Conservation (phyloP, 64 coral and sea anemone species). For the Montipora capricornis region DNA sequence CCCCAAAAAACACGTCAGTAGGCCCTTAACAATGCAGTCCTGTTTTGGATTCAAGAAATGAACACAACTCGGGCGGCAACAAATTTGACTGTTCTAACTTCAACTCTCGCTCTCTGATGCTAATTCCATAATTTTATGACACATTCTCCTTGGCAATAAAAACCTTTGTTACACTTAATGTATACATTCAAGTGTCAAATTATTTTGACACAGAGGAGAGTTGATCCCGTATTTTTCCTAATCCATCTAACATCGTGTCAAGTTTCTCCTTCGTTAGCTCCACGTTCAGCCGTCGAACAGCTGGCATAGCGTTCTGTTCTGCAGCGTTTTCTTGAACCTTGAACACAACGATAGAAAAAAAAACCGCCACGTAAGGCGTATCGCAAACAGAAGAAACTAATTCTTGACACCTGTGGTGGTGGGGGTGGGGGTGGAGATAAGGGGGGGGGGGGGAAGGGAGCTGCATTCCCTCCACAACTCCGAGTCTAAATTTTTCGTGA, state of each 20-base stretch:
- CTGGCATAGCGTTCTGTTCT: constrained; percentile 73
- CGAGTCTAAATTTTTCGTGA: no score
- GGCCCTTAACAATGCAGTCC: no score
- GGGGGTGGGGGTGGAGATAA: no score
- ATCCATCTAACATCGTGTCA: constrained; percentile 96
- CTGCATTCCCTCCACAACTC: no score
- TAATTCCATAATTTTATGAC: background rate
- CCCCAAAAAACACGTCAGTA: background rate
- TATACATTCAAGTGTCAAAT: background rate
- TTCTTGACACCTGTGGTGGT: no score
- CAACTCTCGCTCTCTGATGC: no score
- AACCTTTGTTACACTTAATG: background rate
- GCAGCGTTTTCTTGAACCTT: constrained; percentile 84
- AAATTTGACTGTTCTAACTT: no score
- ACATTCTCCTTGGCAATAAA: constrained; percentile 14
- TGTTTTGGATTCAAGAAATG: no score
- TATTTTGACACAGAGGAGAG: constrained; percentile 94
- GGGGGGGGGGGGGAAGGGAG: no score
- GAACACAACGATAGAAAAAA: background rate
- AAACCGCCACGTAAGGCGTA: background rate
- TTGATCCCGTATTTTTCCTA: constrained; percentile 97
- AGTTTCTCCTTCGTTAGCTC: constrained; percentile 97
- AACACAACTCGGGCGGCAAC: no score
- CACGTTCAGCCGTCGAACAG: constrained; percentile 86
- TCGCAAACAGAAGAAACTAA: background rate